Percentiles rank a stretch among this genome's conserved stretches.
phyloP scores from a whole-genome alignment of 1,140 invertebrate genomes.

The Ptiloglossa arizonensis region DNA sequence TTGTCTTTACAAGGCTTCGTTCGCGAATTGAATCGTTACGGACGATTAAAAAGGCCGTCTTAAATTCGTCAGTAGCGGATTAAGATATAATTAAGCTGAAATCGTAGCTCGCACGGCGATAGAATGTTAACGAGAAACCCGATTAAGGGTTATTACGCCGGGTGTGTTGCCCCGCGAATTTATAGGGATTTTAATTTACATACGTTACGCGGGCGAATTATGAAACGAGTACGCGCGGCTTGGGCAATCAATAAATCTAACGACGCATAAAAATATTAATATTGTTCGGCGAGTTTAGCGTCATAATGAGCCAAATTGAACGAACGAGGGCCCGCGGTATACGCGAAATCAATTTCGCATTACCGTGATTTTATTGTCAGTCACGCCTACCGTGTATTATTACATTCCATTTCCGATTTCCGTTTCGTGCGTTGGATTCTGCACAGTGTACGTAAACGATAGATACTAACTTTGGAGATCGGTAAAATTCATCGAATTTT shows the following conservation, averaged over 20 bases:
- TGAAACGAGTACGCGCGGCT: neutral
- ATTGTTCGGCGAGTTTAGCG: neutral
- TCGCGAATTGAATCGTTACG: neutral
- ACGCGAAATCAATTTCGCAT: too few relatives aligned
- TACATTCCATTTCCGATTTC: too few relatives aligned
- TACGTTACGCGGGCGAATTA: neutral
- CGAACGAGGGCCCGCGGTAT: neutral
- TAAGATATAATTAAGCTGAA: constrained; percentile 8
- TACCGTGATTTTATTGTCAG: too few relatives aligned
- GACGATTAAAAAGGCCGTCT: neutral
- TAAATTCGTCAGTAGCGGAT: neutral
- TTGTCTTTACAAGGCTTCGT: too few relatives aligned
- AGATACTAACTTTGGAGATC: too few relatives aligned
- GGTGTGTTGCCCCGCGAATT: neutral
- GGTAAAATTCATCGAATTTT: too few relatives aligned
- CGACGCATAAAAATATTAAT: neutral
- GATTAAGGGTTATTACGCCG: constrained; percentile 9
- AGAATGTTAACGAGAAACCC: constrained; percentile 1
- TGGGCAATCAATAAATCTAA: neutral
- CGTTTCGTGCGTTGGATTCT: too few relatives aligned
- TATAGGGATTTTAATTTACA: constrained; percentile 4
- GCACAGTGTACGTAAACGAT: too few relatives aligned
- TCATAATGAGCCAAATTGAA: neutral
- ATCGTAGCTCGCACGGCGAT: neutral
- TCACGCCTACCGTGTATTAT: too few relatives aligned